Conservation (phyloP, 2,797 vertebrate genomes). For the Diplodus sargus region DNA sequence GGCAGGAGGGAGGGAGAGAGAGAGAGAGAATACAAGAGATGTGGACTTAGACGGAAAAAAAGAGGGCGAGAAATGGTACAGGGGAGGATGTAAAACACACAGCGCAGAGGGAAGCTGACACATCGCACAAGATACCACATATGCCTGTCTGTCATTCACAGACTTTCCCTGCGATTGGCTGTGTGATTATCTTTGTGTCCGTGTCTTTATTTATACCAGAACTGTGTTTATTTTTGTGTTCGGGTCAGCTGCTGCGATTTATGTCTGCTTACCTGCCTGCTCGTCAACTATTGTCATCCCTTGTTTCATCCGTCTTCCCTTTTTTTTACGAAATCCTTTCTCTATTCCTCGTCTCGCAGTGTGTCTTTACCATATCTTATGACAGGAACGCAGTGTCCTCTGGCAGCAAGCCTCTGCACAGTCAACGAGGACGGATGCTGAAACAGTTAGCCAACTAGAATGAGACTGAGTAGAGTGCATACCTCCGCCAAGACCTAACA, state of each 20-base stretch:
- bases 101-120: constrained; percentile 37
- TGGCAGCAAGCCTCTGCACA: background rate
- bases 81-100: constrained; percentile 54
- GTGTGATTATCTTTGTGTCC: constrained; percentile 36
- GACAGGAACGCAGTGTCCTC: constrained; percentile 3
- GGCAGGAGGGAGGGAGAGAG: constrained; percentile 16
- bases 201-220: constrained; percentile 15
- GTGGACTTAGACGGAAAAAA: constrained; percentile 10
- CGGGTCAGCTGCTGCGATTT: constrained; percentile 9
- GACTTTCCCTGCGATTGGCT: constrained; percentile 19
- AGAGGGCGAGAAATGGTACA: background rate
- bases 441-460: background rate
- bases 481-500: too few species aligned
- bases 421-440: background rate
- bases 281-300: constrained; percentile 12
- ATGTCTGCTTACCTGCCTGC: background rate
- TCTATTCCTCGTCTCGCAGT: background rate
- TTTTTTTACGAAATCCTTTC: constrained; percentile 10
- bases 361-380: background rate
- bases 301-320: constrained; percentile 13
- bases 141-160: constrained; percentile 18
- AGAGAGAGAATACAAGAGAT: constrained; percentile 29
- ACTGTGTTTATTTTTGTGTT: constrained; percentile 37
- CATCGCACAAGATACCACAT: constrained; percentile 9
- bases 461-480: too few species aligned